Evolutionary conservation across 2,888 invertebrate genomes (phyloP).

Genomic region (Aleiodes leptofemur): DNA sequence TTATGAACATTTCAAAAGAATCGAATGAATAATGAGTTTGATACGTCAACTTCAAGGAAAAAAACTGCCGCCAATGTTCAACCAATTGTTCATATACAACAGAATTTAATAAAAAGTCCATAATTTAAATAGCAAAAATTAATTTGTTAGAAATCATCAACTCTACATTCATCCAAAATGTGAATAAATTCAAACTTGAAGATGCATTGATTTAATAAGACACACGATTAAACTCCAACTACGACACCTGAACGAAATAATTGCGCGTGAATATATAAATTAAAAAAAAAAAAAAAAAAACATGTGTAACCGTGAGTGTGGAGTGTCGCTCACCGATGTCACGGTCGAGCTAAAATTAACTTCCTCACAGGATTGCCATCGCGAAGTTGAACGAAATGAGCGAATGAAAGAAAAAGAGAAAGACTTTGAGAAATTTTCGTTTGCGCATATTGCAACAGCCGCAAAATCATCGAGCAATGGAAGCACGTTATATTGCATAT

Average conservation of each 20-base stretch:
- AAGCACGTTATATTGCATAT: slow-evolving; percentile 20
- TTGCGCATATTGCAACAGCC: slow-evolving; percentile 26
- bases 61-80: no score
- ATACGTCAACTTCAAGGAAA: no score
- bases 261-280: slow-evolving; percentile 52
- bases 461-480: slow-evolving; percentile 19
- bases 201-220: no score
- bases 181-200: no score
- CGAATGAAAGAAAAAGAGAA: slow-evolving; percentile 21
- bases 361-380: slow-evolving; percentile 69
- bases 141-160: no score
- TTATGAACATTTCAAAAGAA: no score
- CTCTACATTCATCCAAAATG: no score
- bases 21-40: no score
- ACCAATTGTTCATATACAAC: no score
- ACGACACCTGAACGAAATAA: slow-evolving; percentile 60
- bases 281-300: slow-evolving; percentile 8
- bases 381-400: slow-evolving; percentile 40
- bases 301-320: slow-evolving; percentile 40
- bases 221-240: not conserved
- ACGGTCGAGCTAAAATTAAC: slow-evolving; percentile 75
- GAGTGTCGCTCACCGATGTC: slow-evolving; percentile 69
- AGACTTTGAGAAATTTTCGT: slow-evolving; percentile 39
- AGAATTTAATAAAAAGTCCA: no score
- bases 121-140: no score